Conservation (phyloP, 2,888 invertebrate species). For the Conchocele bisecta region DNA sequence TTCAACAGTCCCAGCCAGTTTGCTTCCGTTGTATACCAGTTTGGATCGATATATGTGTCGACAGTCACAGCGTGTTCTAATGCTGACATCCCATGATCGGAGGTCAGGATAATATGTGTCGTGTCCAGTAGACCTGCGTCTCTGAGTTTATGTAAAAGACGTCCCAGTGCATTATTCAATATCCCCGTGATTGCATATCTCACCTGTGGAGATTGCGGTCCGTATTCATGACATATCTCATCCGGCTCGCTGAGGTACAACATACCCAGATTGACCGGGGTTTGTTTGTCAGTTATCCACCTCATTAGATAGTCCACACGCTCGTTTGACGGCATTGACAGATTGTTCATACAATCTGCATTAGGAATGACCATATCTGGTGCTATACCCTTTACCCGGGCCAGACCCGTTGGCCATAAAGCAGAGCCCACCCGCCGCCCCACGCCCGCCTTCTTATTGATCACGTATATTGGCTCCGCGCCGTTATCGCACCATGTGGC, state of each 20-base stretch:
- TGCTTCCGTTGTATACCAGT: slow-evolving; percentile 46
- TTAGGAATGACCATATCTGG: slow-evolving; percentile 58
- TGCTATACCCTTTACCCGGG: slow-evolving; percentile 82
- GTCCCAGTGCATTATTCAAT: slow-evolving; percentile 80
- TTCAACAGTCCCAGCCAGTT: slow-evolving; percentile 25
- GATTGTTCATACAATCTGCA: slow-evolving; percentile 77
- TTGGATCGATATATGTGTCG: slow-evolving; percentile 46
- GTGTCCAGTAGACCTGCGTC: slow-evolving; percentile 84
- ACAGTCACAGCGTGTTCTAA: slow-evolving; percentile 79
- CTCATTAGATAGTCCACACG: slow-evolving; percentile 68
- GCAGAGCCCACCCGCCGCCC: slow-evolving; percentile 86
- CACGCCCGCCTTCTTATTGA: slow-evolving; percentile 85
- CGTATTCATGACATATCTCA: slow-evolving; percentile 86
- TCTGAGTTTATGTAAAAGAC: slow-evolving; percentile 84
- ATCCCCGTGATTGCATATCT: slow-evolving; percentile 84
- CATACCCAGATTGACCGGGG: slow-evolving; percentile 88
- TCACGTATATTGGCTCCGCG: slow-evolving; percentile 78
- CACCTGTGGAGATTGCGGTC: slow-evolving; percentile 76
- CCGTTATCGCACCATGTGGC: slow-evolving; percentile 83
- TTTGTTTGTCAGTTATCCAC: slow-evolving; percentile 76
- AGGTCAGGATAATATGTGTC: slow-evolving; percentile 87
- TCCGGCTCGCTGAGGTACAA: slow-evolving; percentile 89
- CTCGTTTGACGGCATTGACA: slow-evolving; percentile 79
- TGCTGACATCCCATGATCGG: slow-evolving; percentile 89
- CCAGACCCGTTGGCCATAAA: slow-evolving; percentile 88